Evolutionary conservation across 2,113 vertebrate genomes (phyloP), one percentile per base, ranked within the genome.

Genomic region (Lethenteron camtschaticum): DNA sequence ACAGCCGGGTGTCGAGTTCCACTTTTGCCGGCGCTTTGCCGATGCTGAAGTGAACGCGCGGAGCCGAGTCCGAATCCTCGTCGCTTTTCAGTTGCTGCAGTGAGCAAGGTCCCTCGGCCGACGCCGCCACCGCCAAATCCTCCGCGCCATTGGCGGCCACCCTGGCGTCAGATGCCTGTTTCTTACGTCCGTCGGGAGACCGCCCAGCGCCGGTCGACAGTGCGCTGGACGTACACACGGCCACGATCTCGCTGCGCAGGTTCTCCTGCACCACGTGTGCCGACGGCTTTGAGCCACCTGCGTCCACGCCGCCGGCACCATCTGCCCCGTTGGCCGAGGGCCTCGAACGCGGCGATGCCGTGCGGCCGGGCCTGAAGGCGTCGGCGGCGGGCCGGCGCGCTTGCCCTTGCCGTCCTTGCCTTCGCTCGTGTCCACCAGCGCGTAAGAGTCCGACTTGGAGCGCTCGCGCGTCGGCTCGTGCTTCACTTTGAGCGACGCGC

Each of bases 371-470:
- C 41, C 41, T 41, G 41, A 41, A 41, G 41, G 41, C 41, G 5
- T 41, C 41, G 1, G 41, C 41, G 41, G 41, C 41, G 41, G 41
- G 41, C 41, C 41, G 41, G 41, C 5, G 41, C 41, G 41, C 41
- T 41, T 41, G 41, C 41, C 41, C 41, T 41, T 41, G 41, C 41
- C 41, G 41, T 41, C 41, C 41, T 41, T 41, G 24, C 63, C 63
- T 66, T 66, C 63, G n/a, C n/a, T 16, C n/a, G n/a, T 24, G 72
- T 96, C 94, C 68, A 92, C 91, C 72, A 99, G 81, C 0, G 94
- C 96, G 72, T 96, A 96, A 2, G 94, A 97, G 78, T 99, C 92
- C 2, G 94, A 99, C 72, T 99, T 99, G 73, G 94, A 99, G 73
- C 94, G 82, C 72, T 96, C 94, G 70, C 94, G 83, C 73, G 91